Evolutionary conservation across 2,797 vertebrate species (phyloP).

Genomic region (Steatocranus sp.): DNA sequence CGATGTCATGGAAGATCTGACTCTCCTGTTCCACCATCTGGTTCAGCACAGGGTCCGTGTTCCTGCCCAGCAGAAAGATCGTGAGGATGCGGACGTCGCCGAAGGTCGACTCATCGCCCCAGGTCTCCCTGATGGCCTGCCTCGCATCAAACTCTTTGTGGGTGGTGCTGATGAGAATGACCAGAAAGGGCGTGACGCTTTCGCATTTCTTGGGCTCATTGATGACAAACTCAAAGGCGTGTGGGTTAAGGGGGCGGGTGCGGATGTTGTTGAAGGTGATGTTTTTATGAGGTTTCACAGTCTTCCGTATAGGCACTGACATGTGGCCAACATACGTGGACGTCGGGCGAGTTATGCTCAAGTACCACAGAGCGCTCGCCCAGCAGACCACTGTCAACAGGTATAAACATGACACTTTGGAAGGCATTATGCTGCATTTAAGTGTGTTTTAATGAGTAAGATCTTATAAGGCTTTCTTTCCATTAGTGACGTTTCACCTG

Average conservation of each 20-base stretch:
- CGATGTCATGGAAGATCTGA: conserved; percentile 96
- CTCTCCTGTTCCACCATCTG: conserved; percentile 99
- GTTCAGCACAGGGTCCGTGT: conserved; percentile 86
- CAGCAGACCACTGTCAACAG: conserved; percentile 95
- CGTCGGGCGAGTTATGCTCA: conserved; percentile 91
- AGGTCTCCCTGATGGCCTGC: conserved; percentile 94
- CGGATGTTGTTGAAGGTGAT: conserved; percentile 92
- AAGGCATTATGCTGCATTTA: conserved; percentile 90
- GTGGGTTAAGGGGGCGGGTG: conserved; percentile 92
- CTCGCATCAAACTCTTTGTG: conserved; percentile 97
- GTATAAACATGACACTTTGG: conserved; percentile 95
- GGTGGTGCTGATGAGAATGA: conserved; percentile 96
- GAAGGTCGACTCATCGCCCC: conserved; percentile 94
- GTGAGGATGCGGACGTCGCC: conserved; percentile 89
- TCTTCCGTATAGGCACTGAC: conserved; percentile 77
- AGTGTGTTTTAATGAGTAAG: conserved; percentile 71
- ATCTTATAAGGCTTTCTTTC: conserved; percentile 72
- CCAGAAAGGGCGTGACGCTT: conserved; percentile 82
- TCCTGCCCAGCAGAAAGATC: conserved; percentile 91
- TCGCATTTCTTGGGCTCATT: conserved; percentile 95
- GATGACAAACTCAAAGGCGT: conserved; percentile 91
- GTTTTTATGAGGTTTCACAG: conserved; percentile 81
- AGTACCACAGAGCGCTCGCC: conserved; percentile 96
- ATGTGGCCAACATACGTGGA: conserved; percentile 86
- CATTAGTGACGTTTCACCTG: conserved; percentile 67